Evolutionary conservation across 2,797 vertebrate genomes (phyloP).

Genomic region (Lemur catta): DNA sequence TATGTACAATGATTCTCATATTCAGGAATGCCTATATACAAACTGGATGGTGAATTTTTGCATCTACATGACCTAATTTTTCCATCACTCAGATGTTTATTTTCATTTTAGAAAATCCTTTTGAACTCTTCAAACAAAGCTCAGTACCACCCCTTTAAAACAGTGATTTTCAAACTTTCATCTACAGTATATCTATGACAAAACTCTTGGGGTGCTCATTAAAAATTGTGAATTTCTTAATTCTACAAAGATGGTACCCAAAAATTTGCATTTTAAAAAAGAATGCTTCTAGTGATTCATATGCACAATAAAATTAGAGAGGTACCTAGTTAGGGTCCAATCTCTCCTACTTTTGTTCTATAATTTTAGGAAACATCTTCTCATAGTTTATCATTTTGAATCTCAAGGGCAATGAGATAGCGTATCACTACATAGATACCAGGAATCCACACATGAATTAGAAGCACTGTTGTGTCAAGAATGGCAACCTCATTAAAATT

Average conservation of each 20-base stretch:
- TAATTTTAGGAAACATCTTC: neutral
- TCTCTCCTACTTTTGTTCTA: neutral
- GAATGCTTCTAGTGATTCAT: neutral
- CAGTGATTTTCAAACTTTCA: neutral
- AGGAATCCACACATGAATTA: neutral
- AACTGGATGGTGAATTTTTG: neutral
- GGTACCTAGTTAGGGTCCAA: neutral
- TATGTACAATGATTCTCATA: neutral
- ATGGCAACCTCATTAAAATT: constrained; percentile 32
- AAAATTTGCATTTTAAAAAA: neutral
- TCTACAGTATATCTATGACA: neutral
- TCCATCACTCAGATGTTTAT: neutral
- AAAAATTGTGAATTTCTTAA: neutral
- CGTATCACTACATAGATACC: neutral
- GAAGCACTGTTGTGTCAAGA: neutral
- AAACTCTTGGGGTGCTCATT: neutral
- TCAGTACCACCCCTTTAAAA: neutral
- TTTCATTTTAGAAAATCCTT: constrained; percentile 21
- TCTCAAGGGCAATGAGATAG: neutral
- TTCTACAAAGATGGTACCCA: neutral
- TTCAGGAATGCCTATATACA: neutral
- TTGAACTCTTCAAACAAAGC: neutral
- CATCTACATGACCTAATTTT: neutral
- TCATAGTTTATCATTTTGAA: neutral
- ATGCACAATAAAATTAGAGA: neutral